Base-by-base conservation (phyloP, 2,888 invertebrate genomes). In the Catocala fraxini region DNA sequence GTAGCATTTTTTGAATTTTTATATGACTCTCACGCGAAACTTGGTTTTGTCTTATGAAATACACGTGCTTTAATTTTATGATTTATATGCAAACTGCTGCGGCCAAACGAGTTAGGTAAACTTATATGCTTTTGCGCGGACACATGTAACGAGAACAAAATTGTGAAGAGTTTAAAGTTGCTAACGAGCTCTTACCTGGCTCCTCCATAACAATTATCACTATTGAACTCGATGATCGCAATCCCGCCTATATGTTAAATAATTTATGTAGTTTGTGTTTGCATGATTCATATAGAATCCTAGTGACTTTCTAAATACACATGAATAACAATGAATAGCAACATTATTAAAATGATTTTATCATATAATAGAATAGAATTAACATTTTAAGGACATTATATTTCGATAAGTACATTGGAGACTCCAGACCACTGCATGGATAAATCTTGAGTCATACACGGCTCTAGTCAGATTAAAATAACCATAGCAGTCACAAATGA, bases 181-280 rank as follows among this genome's bases (percentile, higher is more conserved):
- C 71, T 70, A 70, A 70, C 63, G 64, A 64, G 56, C 57, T 65
- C 61, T 54, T 51, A 60, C 63, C 68, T 65, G 62, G 51, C 62
- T 60, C 62, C 54, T 52, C 54, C 55, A 56, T 35, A 51, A 63
- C 42, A 51, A 55, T 65, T 52, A 55, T 62, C 77, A 74, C 73
- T 81, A 79, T 80, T 81, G 70, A 84, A 89, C 88, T 86, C 93
- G 93, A 93, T 93, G 93, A 92, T 93, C 93, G 93, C 93, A 93
- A 87, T 92, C 93, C 93, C 93, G 92, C 92, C 85, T 87, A 73
- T 80, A 65, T 86, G 82, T 87, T 85, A 79, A 85, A 74, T 73
- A 15, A 46, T 46, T 15, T 46, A 75, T 77, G 84, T 89, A 89
- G 87, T 87, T 77, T 84, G 82, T 88, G 83, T 86, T 68, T 91